Evolutionary conservation across 2,113 vertebrate species (phyloP).

Genomic region (Pelodiscus sinensis): DNA sequence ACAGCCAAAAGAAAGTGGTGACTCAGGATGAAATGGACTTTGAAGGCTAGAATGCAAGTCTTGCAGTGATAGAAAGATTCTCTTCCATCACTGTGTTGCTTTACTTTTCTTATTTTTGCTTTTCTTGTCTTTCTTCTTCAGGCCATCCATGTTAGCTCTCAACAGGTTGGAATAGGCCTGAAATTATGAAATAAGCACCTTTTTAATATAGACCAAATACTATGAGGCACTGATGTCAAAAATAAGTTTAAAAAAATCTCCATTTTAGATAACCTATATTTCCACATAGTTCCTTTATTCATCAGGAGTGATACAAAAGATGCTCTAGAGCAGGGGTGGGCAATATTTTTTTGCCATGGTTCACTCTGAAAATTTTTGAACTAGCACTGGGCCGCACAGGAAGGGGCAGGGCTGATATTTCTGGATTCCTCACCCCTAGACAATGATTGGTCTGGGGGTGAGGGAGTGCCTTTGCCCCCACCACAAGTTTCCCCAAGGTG

Average conservation of each 20-base stretch:
- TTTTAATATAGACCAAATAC: neutral
- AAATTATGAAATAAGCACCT: slow-evolving; percentile 42
- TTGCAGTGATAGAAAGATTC: neutral
- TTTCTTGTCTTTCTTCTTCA: slow-evolving; percentile 99
- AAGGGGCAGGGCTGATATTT: too few relatives aligned
- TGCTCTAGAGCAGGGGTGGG: too few relatives aligned
- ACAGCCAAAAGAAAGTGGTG: slow-evolving; percentile 47
- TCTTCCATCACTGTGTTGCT: slow-evolving; percentile 89
- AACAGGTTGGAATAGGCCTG: slow-evolving; percentile 98
- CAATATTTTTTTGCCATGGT: too few relatives aligned
- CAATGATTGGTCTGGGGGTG: too few relatives aligned
- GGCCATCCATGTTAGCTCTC: slow-evolving; percentile 97
- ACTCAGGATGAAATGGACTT: slow-evolving; percentile 61
- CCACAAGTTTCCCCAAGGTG: too few relatives aligned
- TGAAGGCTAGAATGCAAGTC: slow-evolving; percentile 45
- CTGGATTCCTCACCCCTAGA: too few relatives aligned
- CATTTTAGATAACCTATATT: neutral
- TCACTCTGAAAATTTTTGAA: too few relatives aligned
- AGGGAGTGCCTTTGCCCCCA: too few relatives aligned
- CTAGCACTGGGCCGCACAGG: too few relatives aligned
- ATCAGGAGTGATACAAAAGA: neutral
- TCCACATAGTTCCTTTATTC: neutral
- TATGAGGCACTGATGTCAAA: neutral
- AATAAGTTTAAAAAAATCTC: neutral
- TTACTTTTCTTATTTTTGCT: slow-evolving; percentile 98